A percentile compares a stretch with the other conserved stretches of the same genome.
These are phyloP conservation scores for Bombus picipes DNA, from an alignment of 1,140 invertebrate species.

Conservation along the genomic window DNA sequence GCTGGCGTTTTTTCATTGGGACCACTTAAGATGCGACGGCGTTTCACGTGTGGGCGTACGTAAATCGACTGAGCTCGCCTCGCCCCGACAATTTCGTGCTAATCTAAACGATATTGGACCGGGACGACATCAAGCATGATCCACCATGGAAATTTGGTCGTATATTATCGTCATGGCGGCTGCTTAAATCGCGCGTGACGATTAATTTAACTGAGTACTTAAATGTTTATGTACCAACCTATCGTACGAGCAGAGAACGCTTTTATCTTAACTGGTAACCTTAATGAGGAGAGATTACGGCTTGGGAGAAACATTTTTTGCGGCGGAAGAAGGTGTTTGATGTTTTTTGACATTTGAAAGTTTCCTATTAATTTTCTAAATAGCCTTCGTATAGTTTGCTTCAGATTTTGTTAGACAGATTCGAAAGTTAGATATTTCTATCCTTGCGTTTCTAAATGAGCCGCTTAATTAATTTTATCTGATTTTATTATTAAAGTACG, in stretches of 20 bases:
- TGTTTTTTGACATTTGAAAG: neutral
- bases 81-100: constrained; percentile 59
- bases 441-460: too few species aligned
- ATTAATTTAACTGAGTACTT: neutral
- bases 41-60: constrained; percentile 68
- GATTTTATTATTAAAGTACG: too few species aligned
- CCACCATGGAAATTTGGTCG: constrained; percentile 18
- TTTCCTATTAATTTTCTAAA: neutral
- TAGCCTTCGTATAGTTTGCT: too few species aligned
- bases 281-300: neutral
- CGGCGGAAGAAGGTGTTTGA: neutral
- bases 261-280: neutral
- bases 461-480: too few species aligned
- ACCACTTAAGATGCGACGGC: constrained; percentile 68
- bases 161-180: constrained; percentile 6
- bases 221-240: neutral
- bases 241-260: neutral
- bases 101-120: constrained; percentile 69
- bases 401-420: too few species aligned
- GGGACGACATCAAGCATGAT: constrained; percentile 46
- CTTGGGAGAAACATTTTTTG: neutral
- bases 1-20: constrained; percentile 62
- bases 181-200: neutral
- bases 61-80: constrained; percentile 36
- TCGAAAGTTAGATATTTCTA: too few species aligned